Percentiles rank a stretch among this genome's conserved stretches.
Evolutionary conservation across 2,888 invertebrate genomes (phyloP).

Genomic region (Apotomis capreana): DNA sequence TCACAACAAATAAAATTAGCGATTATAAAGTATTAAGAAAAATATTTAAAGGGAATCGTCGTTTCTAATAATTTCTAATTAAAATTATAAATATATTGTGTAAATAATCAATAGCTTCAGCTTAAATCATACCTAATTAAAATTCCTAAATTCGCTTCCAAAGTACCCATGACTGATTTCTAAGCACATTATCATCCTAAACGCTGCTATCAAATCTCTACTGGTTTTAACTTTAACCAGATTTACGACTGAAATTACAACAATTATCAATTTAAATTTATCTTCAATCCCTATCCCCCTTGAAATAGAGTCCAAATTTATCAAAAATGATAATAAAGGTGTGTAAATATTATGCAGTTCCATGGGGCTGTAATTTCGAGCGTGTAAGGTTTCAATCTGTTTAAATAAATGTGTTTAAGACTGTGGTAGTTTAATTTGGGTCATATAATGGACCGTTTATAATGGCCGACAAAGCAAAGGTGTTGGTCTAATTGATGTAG

Average conservation of each 20-base stretch:
- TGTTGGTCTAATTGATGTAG: slow-evolving; percentile 72
- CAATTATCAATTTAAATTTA: slow-evolving; percentile 25
- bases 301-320: slow-evolving; percentile 16
- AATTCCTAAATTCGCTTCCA: neutral
- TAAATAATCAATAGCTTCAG: neutral
- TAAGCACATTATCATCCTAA: slow-evolving; percentile 20
- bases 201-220: slow-evolving; percentile 22
- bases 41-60: too few relatives aligned
- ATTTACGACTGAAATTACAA: slow-evolving; percentile 26
- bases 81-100: too few relatives aligned
- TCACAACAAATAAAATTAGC: too few relatives aligned
- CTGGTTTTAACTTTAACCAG: slow-evolving; percentile 25
- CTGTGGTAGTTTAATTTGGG: slow-evolving; percentile 27
- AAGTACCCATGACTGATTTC: slow-evolving; percentile 15
- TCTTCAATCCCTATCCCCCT: slow-evolving; percentile 16
- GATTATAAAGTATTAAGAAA: too few relatives aligned
- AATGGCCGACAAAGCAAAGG: slow-evolving; percentile 72
- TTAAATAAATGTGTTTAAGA: neutral
- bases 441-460: slow-evolving; percentile 63
- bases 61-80: too few relatives aligned
- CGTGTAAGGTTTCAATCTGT: slow-evolving; percentile 2
- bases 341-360: neutral
- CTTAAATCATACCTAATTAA: neutral
- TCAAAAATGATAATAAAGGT: neutral
- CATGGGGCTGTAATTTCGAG: neutral